These are phyloP conservation scores for Parus major DNA, from an alignment of 2,113 vertebrate genomes.

Conservation along the genomic window DNA sequence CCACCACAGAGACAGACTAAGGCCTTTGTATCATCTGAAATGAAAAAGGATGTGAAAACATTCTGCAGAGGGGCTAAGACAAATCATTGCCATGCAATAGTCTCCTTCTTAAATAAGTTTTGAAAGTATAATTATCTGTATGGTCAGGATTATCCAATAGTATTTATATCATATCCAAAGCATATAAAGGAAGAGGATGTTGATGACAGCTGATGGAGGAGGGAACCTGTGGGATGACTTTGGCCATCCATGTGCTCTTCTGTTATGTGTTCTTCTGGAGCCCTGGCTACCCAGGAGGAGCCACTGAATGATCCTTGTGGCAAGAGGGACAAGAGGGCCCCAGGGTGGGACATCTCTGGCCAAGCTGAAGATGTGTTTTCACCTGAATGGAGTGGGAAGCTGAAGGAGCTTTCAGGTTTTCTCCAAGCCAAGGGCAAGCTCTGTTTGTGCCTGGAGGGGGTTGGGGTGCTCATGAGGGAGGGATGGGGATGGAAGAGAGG, in stretches of 20 bases:
- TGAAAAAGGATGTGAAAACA: neutral
- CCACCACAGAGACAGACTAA: neutral
- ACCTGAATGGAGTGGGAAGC: neutral
- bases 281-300: neutral
- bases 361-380: neutral
- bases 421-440: neutral
- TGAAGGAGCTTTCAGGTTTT: neutral
- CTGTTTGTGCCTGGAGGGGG: rapidly evolving
- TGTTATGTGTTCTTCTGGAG: neutral
- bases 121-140: neutral
- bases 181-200: neutral
- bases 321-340: neutral
- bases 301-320: neutral
- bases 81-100: neutral
- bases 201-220: neutral
- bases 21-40: neutral
- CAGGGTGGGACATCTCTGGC: neutral
- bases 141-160: neutral
- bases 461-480: neutral
- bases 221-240: neutral
- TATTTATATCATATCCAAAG: neutral
- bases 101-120: neutral
- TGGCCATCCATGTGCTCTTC: neutral
- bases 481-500: neutral
- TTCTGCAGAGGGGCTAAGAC: neutral